These are phyloP conservation scores for Rhogogaster chlorosoma DNA, from an alignment of 2,888 invertebrate species.

Conservation along the genomic window DNA sequence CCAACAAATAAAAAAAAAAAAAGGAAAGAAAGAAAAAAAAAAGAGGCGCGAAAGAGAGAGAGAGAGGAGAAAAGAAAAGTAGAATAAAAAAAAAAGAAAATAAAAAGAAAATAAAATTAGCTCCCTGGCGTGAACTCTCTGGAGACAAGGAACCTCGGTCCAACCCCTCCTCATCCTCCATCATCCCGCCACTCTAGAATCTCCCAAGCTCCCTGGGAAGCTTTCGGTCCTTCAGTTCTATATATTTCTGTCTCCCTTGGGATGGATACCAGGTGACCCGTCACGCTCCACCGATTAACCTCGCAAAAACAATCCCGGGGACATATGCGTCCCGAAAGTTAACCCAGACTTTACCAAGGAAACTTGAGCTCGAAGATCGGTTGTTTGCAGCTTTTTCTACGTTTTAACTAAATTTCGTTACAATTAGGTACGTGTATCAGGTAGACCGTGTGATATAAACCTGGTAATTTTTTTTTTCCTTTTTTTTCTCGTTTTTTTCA, in stretches of 20 bases:
- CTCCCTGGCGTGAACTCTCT: slow-evolving; percentile 41
- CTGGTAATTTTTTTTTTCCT: background rate
- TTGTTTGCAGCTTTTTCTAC: background rate
- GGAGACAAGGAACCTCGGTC: slow-evolving; percentile 34
- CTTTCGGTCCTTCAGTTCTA: slow-evolving; percentile 40
- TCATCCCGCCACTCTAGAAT: slow-evolving; percentile 34
- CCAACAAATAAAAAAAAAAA: background rate
- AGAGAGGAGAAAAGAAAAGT: background rate
- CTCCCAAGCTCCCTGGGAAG: slow-evolving; percentile 22
- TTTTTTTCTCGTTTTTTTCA: background rate
- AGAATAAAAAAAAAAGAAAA: background rate
- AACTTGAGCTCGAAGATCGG: slow-evolving; percentile 10
- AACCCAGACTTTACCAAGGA: background rate
- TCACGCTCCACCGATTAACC: slow-evolving; percentile 51
- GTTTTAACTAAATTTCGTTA: background rate
- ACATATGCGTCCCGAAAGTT: slow-evolving; percentile 49
- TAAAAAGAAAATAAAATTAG: slow-evolving; percentile 39
- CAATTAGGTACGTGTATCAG: background rate
- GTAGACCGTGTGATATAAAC: background rate
- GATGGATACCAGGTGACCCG: slow-evolving; percentile 53
- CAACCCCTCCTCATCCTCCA: slow-evolving; percentile 34
- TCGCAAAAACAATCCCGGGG: slow-evolving; percentile 50
- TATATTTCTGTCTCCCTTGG: slow-evolving; percentile 31
- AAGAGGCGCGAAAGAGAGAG: background rate
- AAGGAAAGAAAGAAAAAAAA: background rate